Conservation (phyloP, 35 echinoderm and acorn worm genomes). For the Stichopus chloronotus region DNA sequence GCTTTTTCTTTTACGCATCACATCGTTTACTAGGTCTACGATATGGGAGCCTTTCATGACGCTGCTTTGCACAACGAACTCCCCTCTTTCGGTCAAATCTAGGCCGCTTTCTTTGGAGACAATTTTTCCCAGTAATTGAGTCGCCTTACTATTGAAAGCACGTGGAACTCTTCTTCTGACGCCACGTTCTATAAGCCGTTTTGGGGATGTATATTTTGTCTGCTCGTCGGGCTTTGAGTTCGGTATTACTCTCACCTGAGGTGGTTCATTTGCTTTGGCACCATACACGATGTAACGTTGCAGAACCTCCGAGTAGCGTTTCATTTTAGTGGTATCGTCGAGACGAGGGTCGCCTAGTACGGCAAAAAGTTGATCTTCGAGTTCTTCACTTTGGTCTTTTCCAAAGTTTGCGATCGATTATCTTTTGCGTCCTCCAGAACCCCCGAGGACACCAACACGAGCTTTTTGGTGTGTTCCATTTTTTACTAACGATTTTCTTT, state of each 20-base stretch:
- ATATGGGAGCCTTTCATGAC: not conserved
- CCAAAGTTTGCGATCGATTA: not conserved
- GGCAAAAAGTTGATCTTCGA: not conserved
- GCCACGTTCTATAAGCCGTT: too few species aligned
- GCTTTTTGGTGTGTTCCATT: slow-evolving; percentile 28
- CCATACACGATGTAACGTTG: not conserved
- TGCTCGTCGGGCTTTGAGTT: not conserved
- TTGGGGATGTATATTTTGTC: too few species aligned
- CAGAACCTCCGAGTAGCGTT: not conserved
- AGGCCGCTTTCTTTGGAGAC: not conserved
- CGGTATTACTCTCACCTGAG: not conserved
- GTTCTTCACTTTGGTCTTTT: slow-evolving; percentile 17
- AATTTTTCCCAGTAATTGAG: not conserved
- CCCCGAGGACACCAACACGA: slow-evolving; percentile 2
- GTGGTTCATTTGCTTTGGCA: not conserved
- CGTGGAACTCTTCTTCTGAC: too few species aligned
- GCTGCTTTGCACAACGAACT: not conserved
- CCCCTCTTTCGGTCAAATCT: not conserved
- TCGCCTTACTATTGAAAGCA: too few species aligned
- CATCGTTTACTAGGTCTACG: slow-evolving; percentile 20
- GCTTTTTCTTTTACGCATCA: slow-evolving; percentile 1
- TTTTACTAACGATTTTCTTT: not conserved
- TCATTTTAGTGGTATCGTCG: slow-evolving; percentile 54
- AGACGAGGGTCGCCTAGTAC: not conserved
- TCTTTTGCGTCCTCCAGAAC: not conserved